Conservation (phyloP, 2,888 invertebrate species). For the Eilema depressum region DNA sequence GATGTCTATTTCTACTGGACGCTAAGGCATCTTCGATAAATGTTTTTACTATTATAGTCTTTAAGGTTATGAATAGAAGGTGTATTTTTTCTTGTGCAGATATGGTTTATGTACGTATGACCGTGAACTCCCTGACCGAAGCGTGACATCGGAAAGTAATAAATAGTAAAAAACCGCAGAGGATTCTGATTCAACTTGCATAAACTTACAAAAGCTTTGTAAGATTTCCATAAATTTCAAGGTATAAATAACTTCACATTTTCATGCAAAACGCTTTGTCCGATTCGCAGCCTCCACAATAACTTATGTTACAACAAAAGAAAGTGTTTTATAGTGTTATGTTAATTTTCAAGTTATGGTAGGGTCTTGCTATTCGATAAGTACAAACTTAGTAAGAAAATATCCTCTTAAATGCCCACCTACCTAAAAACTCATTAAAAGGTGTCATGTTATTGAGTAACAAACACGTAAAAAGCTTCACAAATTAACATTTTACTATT, state of each 20-base stretch:
- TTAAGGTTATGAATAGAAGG: fast-evolving
- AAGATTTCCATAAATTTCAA: conserved; percentile 16
- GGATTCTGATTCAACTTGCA: conserved; percentile 39
- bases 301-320: not conserved
- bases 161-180: conserved; percentile 24
- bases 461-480: too few species aligned
- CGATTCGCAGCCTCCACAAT: not conserved
- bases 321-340: conserved; percentile 2
- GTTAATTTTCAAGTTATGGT: not conserved
- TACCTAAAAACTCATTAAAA: not conserved
- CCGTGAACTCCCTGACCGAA: conserved; percentile 45
- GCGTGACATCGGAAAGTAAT: conserved; percentile 39
- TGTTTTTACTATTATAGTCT: conserved; percentile 11
- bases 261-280: not conserved
- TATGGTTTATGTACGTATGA: conserved; percentile 28
- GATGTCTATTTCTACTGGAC: conserved; percentile 10
- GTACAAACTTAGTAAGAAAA: not conserved
- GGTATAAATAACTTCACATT: conserved; percentile 3
- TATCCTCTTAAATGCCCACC: not conserved
- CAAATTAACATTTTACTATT: too few species aligned
- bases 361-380: not conserved
- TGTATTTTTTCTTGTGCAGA: conserved; percentile 15
- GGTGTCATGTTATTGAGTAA: too few species aligned
- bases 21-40: not conserved
- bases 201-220: conserved; percentile 15